Evolutionary conservation across 2,888 invertebrate genomes (phyloP), one percentile per base, ranked within the genome.

Genomic region (Lepidochrysops patricia): DNA sequence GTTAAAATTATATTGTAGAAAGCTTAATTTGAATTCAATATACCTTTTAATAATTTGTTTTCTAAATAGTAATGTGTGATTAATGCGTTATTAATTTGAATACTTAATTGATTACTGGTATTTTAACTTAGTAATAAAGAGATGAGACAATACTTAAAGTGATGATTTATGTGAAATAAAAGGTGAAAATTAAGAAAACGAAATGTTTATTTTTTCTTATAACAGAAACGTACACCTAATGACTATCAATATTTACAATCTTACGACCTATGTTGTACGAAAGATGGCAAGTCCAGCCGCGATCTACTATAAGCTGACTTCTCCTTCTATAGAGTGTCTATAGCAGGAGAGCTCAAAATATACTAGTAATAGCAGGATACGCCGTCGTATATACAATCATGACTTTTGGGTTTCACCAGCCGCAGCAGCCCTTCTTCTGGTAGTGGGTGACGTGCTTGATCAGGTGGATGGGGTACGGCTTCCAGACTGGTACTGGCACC

Each of bases 381-480:
- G 9, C 37, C 15, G 15, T 43, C 43, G 43, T 43, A 43, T 43
- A 43, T 43, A 43, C 79, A 73, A 80, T 79, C 78, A 84, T 76
- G 78, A 75, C 71, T 77, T 19, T 54, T 71, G 61, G 67, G 64
- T 63, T 69, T 83, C 70, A 88, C 84, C 88, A 87, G 71, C 54
- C 54, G 29, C 87, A 83, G 72, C 84, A 82, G 73, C 77, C 80
- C 76, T 88, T 87, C 76, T 87, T 85, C 68, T 87, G 78, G 78
- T 88, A 87, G 70, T 89, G 89, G 63, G 87, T 88, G 57, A 89
- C 79, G 73, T 89, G 89, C 66, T 89, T 89, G 74, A 88, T 86
- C 72, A 89, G 83, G 69, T 89, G 88, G 60, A 89, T 73, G 0
- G 87, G 89, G 73, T 84, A 80, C 0, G 89, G 87, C 73, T 89